Conservation (phyloP, 1,140 invertebrate species). For the Drosophila ambigua region DNA sequence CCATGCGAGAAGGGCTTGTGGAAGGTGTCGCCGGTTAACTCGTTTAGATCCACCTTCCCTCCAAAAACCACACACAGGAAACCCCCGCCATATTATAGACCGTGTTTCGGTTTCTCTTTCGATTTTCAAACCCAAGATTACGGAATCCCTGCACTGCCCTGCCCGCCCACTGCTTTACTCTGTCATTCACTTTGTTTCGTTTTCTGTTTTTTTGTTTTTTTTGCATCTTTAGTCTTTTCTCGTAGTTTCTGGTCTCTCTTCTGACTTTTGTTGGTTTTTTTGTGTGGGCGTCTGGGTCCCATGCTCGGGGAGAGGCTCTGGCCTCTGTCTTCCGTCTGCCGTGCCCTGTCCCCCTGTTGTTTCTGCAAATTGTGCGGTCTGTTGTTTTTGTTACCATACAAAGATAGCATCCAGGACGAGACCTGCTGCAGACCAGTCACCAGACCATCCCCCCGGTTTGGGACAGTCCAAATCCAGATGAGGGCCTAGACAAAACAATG, state of each 20-base stretch:
- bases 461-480: conserved; percentile 21
- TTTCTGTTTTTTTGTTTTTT: conserved; percentile 36
- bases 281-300: conserved; percentile 17
- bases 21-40: conserved; percentile 75
- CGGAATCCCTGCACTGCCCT: conserved; percentile 20
- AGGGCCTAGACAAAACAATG: conserved; percentile 75
- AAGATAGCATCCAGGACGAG: conserved; percentile 25
- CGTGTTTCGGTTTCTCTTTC: conserved; percentile 44
- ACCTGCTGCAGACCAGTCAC: conserved; percentile 14
- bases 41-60: conserved; percentile 58
- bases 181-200: no score
- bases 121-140: conserved; percentile 55
- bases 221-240: conserved; percentile 22
- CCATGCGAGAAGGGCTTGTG: conserved; percentile 27
- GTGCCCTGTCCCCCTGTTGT: conserved; percentile 56
- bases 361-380: conserved; percentile 80
- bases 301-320: no score
- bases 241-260: neutral
- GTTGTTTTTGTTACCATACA: conserved; percentile 58
- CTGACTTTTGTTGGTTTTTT: conserved; percentile 39
- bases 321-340: no score
- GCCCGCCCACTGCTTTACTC: neutral
- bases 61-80: conserved; percentile 23
- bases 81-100: conserved; percentile 30
- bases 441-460: neutral